Conservation (phyloP, 2,888 invertebrate genomes). For the Coleophora flavipennella region DNA sequence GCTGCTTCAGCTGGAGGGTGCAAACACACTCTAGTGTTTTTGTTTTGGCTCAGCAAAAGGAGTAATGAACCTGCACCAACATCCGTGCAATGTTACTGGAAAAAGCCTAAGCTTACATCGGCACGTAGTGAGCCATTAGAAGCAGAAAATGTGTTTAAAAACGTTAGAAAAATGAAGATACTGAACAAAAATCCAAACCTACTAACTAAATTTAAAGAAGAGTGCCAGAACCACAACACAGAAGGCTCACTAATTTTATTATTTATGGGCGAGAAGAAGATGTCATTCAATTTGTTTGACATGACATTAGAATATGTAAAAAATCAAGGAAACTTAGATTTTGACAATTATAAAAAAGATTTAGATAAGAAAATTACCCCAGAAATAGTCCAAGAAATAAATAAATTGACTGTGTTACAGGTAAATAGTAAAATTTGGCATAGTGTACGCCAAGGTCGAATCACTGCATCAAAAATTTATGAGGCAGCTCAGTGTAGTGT, state of each 20-base stretch:
- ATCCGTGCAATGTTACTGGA: constrained; percentile 3
- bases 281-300: constrained; percentile 1
- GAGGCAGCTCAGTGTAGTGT: constrained; percentile 1
- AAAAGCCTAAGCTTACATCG: constrained; percentile 1
- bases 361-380: neutral
- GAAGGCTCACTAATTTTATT: neutral
- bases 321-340: neutral
- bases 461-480: constrained; percentile 5
- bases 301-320: neutral
- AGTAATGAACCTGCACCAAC: constrained; percentile 2
- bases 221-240: neutral
- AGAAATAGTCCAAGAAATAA: constrained; percentile 1
- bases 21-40: constrained; percentile 5
- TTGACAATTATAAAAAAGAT: neutral
- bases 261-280: neutral
- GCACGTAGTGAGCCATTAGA: neutral
- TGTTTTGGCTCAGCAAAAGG: constrained; percentile 5
- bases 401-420: constrained; percentile 1
- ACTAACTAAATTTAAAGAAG: neutral
- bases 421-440: constrained; percentile 6
- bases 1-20: constrained; percentile 5
- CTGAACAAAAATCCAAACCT: too few relatives aligned
- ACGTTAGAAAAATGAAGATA: neutral
- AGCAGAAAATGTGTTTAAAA: neutral
- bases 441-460: constrained; percentile 4